phyloP scores from a whole-genome alignment of 2,888 invertebrate species.

The Oscheius sp. region DNA sequence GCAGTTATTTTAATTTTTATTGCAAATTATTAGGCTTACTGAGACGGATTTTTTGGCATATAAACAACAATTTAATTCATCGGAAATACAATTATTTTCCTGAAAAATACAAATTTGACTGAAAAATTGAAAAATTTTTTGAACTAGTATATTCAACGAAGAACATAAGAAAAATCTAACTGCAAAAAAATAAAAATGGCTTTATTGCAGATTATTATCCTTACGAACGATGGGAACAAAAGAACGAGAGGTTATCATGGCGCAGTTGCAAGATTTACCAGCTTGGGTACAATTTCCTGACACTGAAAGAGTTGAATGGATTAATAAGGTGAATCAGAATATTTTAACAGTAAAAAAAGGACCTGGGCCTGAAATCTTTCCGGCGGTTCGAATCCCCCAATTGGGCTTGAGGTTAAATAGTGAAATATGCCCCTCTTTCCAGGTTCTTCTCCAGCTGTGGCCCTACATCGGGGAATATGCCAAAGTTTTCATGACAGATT shows the following conservation, averaged over 20 bases:
- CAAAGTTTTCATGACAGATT: constrained; percentile 84
- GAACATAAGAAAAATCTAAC: neutral
- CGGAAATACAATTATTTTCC: too few relatives aligned
- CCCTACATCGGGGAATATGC: constrained; percentile 94
- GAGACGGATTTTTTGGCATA: too few relatives aligned
- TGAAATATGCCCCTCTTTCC: constrained; percentile 32
- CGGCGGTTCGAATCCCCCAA: too few relatives aligned
- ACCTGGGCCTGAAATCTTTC: too few relatives aligned
- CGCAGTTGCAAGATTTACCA: constrained; percentile 71
- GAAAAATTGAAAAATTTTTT: too few relatives aligned
- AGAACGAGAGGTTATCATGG: constrained; percentile 71
- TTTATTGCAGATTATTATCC: constrained; percentile 48
- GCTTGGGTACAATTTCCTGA: constrained; percentile 74
- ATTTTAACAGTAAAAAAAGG: neutral
- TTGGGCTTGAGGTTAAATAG: too few relatives aligned
- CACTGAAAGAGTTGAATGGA: constrained; percentile 73
- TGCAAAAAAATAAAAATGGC: neutral
- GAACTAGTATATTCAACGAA: too few relatives aligned
- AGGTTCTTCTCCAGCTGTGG: constrained; percentile 79
- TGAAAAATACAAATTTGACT: too few relatives aligned
- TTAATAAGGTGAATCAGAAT: constrained; percentile 70
- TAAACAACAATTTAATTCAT: too few relatives aligned
- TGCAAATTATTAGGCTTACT: too few relatives aligned
- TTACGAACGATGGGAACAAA: constrained; percentile 54
- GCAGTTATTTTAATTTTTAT: too few relatives aligned